Evolutionary conservation across 30 jellyfish, hydroid and myxozoan genomes (phyloP).

Genomic region (Cassiopea andromeda): DNA sequence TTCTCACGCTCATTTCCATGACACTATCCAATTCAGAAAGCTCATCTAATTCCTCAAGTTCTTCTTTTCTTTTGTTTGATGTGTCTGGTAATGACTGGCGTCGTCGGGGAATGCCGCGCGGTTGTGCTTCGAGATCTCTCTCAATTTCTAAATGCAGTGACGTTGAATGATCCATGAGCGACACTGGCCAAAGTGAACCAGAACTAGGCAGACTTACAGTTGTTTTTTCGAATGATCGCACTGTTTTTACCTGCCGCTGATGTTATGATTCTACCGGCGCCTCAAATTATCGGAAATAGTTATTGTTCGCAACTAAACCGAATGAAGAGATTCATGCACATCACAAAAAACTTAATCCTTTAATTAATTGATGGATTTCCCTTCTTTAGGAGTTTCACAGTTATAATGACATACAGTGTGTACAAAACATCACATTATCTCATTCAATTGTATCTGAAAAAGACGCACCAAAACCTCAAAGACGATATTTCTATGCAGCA

Average conservation of each 20-base stretch:
- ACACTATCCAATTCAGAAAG: not conserved
- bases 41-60: not conserved
- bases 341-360: not conserved
- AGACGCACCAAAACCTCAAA: not conserved
- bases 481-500: too few relatives aligned
- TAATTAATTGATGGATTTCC: not conserved
- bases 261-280: too few relatives aligned
- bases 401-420: not conserved
- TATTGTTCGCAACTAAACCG: not conserved
- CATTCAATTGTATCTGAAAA: not conserved
- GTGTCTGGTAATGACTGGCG: slow-evolving; percentile 48
- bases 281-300: not conserved
- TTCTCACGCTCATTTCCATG: not conserved
- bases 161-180: too few relatives aligned
- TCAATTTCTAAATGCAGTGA: too few relatives aligned
- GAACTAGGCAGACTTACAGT: too few relatives aligned
- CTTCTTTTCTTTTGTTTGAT: slow-evolving; percentile 13
- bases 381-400: not conserved
- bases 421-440: too few relatives aligned
- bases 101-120: slow-evolving; percentile 22
- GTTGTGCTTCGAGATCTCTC: too few relatives aligned
- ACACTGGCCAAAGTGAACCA: not conserved
- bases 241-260: too few relatives aligned
- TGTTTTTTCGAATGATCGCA: too few relatives aligned
- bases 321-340: not conserved